A percentile compares a stretch with the other conserved stretches of the same genome.
Evolutionary conservation across 2,113 vertebrate genomes (phyloP).

Genomic region (Tyrannus savana): DNA sequence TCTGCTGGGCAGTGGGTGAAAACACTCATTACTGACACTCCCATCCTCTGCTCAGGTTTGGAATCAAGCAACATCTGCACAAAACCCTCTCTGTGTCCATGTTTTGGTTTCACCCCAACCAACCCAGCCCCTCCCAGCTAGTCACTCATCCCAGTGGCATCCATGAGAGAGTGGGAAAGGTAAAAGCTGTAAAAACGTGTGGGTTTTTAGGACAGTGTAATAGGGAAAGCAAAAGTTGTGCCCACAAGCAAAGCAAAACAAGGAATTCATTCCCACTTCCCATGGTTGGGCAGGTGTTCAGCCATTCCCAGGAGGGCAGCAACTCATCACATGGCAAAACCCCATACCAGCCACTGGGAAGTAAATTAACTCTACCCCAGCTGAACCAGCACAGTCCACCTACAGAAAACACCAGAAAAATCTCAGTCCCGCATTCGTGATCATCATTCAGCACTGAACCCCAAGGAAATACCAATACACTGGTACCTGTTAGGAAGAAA

Average conservation of each 20-base stretch:
- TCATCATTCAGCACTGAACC: background rate
- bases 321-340: accelerated
- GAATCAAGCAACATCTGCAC: background rate
- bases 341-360: background rate
- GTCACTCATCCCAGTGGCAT: background rate
- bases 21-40: background rate
- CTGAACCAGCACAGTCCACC: background rate
- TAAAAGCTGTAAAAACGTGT: background rate
- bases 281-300: background rate
- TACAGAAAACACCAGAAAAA: background rate
- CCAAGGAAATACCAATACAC: background rate
- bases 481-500: background rate
- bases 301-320: background rate
- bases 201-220: background rate
- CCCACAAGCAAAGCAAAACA: background rate
- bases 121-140: accelerated
- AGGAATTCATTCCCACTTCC: background rate
- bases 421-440: background rate
- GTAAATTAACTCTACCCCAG: background rate
- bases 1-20: background rate
- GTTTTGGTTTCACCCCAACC: background rate
- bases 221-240: background rate
- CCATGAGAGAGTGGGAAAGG: background rate
- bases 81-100: accelerated
- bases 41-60: accelerated